Base-by-base conservation (phyloP, 2,797 vertebrate species). In the Acanthurus leucopareius region DNA sequence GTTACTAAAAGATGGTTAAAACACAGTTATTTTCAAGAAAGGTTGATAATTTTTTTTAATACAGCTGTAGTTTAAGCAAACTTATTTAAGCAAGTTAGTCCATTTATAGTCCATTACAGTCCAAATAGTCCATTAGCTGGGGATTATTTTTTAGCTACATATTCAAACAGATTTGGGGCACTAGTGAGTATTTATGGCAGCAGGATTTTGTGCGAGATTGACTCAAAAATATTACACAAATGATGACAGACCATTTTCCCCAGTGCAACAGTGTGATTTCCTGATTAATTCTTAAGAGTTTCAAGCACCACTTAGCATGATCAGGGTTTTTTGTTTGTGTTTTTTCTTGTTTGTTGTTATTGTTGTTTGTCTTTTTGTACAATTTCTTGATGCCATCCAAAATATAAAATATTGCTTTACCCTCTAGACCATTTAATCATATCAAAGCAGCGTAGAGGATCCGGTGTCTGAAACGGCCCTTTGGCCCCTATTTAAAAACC, bases 401-500 rank as follows among this genome's bases (percentile, higher is more conserved):
- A 52, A 60, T 44, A 11, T 25, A 35, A 22, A 54, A 66, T 10
- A 57, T 52, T 49, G 19, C 51, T 15, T 47, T 16, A 19, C 42
- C 6, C 42, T 77, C 71, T 59, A 60, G 71, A 62, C 58, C 42
- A 60, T 25, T 44, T 22, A 22, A 54, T 73, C 7, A 8, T 42
- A 22, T 53, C 2, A 2, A 9, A 58, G 38, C 25, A 35, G 32
- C 32, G 32, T 35, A 3, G 32, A 15, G 16, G 13, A 62, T 72
- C 52, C 22, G 25, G 20, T 62, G 3, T 69, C 52, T 38, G 38
- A 75, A 76, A 57, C 75, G 40, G 8, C 56, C 58, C 35, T 68
- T 76, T 60, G 47, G 59, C 64, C 40, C 16, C 47, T 49, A 64
- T 77, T 80, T 73, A 53, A 85, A 80, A 80, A 70, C 1, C 42